Evolutionary conservation across 1,140 invertebrate genomes (phyloP), one percentile per base, ranked within the genome.

Genomic region (Euglossa dilemma): DNA sequence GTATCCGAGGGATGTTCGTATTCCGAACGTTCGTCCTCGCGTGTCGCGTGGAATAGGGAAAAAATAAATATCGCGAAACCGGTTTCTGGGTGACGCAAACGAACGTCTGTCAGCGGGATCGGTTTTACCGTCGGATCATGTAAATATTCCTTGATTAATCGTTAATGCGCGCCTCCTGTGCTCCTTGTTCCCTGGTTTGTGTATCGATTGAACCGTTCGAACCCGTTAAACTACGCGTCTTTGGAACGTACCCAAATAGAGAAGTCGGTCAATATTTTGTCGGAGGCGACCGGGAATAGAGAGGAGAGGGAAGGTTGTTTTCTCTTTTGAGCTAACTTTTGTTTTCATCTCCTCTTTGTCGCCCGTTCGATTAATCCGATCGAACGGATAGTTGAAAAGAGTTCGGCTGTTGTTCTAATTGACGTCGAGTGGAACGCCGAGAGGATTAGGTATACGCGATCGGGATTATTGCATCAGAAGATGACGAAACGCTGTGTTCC

Each of bases 1-100:
- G n/a, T 71, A 50, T 56, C 70, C 9, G 43, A n/a, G 14, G 74
- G 59, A 67, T 80, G 50, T 63, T 45, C 64, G 50, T 71, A 74
- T 69, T n/a, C 28, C 23, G n/a, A 61, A 25, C 57, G 63, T 67
- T 28, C 61, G 76, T 57, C 36, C 61, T 67, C 36, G 57, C 52
- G 18, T 66, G 59, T 20, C 69, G 57, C 28, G 74, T 25, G 25
- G 50, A 52, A 16, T 2, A 52, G 9, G 16, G 16, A 52, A 52
- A 52, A 52, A 52, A 52, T 52, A 50, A 28, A 14, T 47, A 50
- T 73, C 50, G 52, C 54, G 63, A 43, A 64, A 63, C 36, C 18
- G 6, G n/a, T 16, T 69, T 9, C 47, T 61, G 54, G 18, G 57
- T 20, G 45, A 45, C 73, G 18, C 56, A 63, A 84, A 25, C 45